These are phyloP conservation scores for Steinernema feltiae DNA, from an alignment of 1,140 invertebrate species.

Conservation along the genomic window DNA sequence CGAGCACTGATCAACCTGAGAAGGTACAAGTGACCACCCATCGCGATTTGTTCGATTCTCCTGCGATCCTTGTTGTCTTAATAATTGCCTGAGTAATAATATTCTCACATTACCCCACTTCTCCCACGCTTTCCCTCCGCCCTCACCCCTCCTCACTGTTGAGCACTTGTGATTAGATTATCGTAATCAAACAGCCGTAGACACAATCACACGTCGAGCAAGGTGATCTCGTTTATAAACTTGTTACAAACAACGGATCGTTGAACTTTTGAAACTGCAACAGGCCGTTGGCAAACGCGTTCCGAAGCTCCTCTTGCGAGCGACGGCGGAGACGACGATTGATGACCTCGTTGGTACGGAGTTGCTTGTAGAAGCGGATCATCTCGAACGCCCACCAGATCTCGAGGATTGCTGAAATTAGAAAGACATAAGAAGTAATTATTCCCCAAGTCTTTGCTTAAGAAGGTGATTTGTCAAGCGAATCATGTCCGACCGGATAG, in stretches of 20 bases:
- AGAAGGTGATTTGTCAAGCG: too few species aligned
- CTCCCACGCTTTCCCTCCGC: neutral
- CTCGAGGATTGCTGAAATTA: neutral
- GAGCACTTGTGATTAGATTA: neutral
- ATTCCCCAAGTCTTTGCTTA: too few species aligned
- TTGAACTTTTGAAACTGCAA: conserved; percentile 1
- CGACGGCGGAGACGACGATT: conserved; percentile 2
- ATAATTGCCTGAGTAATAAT: neutral
- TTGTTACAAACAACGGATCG: conserved; percentile 2
- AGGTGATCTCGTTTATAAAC: neutral
- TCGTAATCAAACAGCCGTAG: neutral
- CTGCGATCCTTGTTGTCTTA: neutral
- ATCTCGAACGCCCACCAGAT: conserved; percentile 8
- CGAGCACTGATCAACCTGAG: conserved; percentile 1
- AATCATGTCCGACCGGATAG: too few species aligned
- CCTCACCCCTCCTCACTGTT: neutral
- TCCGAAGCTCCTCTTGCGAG: neutral
- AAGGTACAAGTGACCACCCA: neutral
- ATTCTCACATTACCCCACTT: neutral
- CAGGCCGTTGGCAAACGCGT: neutral
- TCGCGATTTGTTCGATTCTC: neutral
- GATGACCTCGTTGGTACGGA: conserved; percentile 1
- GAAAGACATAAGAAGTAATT: neutral
- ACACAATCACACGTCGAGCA: neutral
- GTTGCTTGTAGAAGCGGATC: conserved; percentile 11